Base-by-base conservation (phyloP, 2,113 vertebrate species). In the Cygnus buccinator region DNA sequence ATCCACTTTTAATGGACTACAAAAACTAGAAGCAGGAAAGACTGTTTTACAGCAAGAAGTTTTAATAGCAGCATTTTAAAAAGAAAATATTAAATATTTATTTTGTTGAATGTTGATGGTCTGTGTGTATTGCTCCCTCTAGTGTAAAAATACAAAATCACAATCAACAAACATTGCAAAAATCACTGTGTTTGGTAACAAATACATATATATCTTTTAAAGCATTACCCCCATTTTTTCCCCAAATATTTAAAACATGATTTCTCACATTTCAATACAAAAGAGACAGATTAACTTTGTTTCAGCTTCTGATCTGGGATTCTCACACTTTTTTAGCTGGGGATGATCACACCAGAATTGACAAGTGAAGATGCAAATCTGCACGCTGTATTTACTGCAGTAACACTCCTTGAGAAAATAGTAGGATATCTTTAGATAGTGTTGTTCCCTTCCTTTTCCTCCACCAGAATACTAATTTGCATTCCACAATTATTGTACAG, bases 81-180 rank as follows among this genome's bases (percentile, higher is more conserved):
- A 89, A 54, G 25, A 37, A 95, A 80, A 35, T 44, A 28, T 2
- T 3, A 39, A 70, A 11, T 76, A 52, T 7, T 39, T 46, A 31
- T 22, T 80, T 67, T 71, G 37, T 43, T 33, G 46, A 62, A 35
- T n/a, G 39, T 28, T 44, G 76, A 39, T 81, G 21, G n/a, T 48
- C 79, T 87, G 54, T 84, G 90, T 70, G 37, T 35, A 78, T 52
- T 89, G 92, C 96, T 94, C 96, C 96, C 95, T 92, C 96, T 96
- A 95, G 94, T 43, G 96, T 71, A 63, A 87, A 89, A 77, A 76
- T 6, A 73, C 28, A 87, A 84, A 91, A 93, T n/a, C 48, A 84
- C 92, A 80, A 82, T 10, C 43, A 70, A 55, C 15, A 78, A 61
- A 77, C 31, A 18, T 58, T 48, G 8, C 8, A 52, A 72, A 65